These are phyloP conservation scores for Carcina quercana DNA, from an alignment of 2,888 invertebrate species.

Conservation along the genomic window DNA sequence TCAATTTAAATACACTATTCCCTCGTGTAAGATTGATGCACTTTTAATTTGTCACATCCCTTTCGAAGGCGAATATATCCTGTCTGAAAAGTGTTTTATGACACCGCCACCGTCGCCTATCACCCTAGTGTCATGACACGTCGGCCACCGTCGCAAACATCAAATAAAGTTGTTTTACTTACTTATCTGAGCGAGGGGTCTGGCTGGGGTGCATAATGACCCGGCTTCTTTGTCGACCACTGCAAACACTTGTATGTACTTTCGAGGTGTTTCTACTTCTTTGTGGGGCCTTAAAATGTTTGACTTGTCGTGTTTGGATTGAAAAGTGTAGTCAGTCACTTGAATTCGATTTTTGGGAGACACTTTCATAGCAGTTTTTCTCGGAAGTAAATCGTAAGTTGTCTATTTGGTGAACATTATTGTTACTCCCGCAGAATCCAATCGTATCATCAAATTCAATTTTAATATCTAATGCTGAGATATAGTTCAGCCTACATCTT, in stretches of 20 bases:
- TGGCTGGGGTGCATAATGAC: slow-evolving; percentile 64
- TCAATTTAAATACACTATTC: too few species aligned
- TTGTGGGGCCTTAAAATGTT: slow-evolving; percentile 36
- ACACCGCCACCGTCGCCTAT: slow-evolving; percentile 32
- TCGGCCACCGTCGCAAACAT: slow-evolving; percentile 53
- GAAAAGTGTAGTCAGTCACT: slow-evolving; percentile 26
- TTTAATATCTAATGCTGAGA: too few species aligned
- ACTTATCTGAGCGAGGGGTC: slow-evolving; percentile 55
- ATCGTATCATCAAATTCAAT: too few species aligned
- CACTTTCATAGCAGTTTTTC: too few species aligned
- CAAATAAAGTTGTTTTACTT: slow-evolving; percentile 73
- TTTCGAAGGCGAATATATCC: too few species aligned
- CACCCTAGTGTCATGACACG: slow-evolving; percentile 41
- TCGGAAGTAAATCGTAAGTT: too few species aligned
- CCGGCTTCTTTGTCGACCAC: slow-evolving; percentile 21
- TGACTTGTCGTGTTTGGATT: slow-evolving; percentile 43
- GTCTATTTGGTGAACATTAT: too few species aligned
- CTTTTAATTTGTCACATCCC: too few species aligned
- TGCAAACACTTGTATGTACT: slow-evolving; percentile 35
- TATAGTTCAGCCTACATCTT: too few species aligned
- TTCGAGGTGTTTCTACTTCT: slow-evolving; percentile 34
- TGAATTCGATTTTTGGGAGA: neutral
- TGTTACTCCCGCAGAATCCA: too few species aligned
- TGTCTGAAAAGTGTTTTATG: slow-evolving; percentile 52
- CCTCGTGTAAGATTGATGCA: too few species aligned